These are phyloP conservation scores for Dinothrombium tinctorium DNA, from an alignment of 1,140 invertebrate species.

Conservation along the genomic window DNA sequence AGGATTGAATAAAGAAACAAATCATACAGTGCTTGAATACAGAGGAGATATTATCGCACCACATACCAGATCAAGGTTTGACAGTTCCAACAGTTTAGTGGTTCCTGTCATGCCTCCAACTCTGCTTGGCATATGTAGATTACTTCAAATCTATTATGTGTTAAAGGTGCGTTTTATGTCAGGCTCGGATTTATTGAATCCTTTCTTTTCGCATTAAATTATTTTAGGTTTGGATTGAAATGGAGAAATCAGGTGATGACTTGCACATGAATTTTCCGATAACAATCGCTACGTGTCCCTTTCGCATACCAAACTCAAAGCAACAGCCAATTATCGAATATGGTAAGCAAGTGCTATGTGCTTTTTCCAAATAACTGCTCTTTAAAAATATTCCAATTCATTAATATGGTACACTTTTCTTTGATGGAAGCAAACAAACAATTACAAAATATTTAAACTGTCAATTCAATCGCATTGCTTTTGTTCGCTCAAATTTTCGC, in stretches of 20 bases:
- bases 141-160: conserved; percentile 54
- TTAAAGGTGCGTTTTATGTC: conserved; percentile 33
- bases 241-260: conserved; percentile 44
- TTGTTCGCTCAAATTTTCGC: too few relatives aligned
- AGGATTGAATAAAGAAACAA: conserved; percentile 42
- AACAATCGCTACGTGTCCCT: conserved; percentile 51
- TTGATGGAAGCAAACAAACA: too few relatives aligned
- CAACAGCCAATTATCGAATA: conserved; percentile 39
- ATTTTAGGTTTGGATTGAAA: conserved; percentile 37
- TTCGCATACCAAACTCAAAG: conserved; percentile 44
- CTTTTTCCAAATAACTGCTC: neutral
- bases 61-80: conserved; percentile 32
- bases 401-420: too few relatives aligned
- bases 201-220: conserved; percentile 9
- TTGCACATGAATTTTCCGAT: conserved; percentile 54
- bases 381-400: too few relatives aligned
- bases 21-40: conserved; percentile 46
- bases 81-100: conserved; percentile 37
- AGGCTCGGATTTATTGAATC: neutral
- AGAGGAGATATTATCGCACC: conserved; percentile 35
- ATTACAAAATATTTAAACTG: too few relatives aligned
- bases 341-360: conserved; percentile 26
- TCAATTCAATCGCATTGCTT: too few relatives aligned
- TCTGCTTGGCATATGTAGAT: conserved; percentile 39
- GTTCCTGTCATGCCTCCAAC: conserved; percentile 57